Conservation (phyloP, 2,797 vertebrate genomes). For the Tenualosa thibaudeaui region DNA sequence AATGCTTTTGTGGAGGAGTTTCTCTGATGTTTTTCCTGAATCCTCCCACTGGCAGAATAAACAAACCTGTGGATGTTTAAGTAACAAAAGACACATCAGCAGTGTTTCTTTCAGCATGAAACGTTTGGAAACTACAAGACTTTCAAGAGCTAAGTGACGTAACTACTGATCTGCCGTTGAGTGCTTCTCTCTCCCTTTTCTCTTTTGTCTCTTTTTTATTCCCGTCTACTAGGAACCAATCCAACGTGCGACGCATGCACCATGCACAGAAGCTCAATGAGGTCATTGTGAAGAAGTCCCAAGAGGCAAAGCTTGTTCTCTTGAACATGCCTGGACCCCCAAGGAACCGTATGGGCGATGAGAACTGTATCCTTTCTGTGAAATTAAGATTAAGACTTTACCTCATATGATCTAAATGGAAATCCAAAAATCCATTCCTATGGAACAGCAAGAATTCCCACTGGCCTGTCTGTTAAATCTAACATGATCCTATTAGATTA, state of each 20-base stretch:
- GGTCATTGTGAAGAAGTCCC: constrained; percentile 92
- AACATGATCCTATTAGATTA: neutral
- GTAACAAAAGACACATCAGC: constrained; percentile 1
- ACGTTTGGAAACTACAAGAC: neutral
- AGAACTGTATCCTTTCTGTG: constrained; percentile 91
- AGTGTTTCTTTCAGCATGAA: neutral
- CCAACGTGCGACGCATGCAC: constrained; percentile 93
- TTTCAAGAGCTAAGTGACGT: neutral
- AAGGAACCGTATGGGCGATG: constrained; percentile 90
- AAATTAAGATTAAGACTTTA: constrained; percentile 2
- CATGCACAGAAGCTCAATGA: constrained; percentile 94
- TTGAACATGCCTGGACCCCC: constrained; percentile 98
- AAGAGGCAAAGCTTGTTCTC: constrained; percentile 91
- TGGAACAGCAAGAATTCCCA: neutral
- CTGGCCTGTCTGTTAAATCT: neutral
- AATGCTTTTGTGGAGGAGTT: neutral
- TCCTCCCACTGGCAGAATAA: neutral
- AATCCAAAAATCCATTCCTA: neutral
- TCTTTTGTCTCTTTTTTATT: neutral
- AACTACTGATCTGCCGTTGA: neutral
- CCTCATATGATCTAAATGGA: neutral
- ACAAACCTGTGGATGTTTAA: neutral
- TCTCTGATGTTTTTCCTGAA: too few species aligned
- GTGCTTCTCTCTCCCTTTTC: neutral
- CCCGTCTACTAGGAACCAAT: constrained; percentile 82